Conservation (phyloP, 1,140 invertebrate species). For the Saccostrea cuccullata region DNA sequence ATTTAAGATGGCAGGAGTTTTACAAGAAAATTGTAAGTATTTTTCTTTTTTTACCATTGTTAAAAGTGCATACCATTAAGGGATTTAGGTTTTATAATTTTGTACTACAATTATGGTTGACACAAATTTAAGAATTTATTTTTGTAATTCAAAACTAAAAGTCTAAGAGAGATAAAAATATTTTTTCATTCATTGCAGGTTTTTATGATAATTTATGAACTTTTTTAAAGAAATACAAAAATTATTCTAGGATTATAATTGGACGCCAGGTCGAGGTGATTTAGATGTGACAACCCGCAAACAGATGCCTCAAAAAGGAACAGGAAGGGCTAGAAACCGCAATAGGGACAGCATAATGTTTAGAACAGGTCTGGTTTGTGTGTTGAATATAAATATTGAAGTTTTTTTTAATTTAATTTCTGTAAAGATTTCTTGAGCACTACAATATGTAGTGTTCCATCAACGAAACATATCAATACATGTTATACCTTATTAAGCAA, state of each 20-base stretch:
- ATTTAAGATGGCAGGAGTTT: constrained; percentile 92
- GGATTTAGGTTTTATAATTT: too few relatives aligned
- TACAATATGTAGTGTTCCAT: too few relatives aligned
- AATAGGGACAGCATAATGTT: constrained; percentile 93
- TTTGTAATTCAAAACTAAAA: too few relatives aligned
- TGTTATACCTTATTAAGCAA: too few relatives aligned
- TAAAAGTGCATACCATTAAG: too few relatives aligned
- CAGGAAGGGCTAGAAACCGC: constrained; percentile 92
- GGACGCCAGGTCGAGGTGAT: constrained; percentile 89
- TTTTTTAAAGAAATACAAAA: too few relatives aligned
- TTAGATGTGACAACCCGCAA: constrained; percentile 91
- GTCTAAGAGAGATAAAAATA: too few relatives aligned
- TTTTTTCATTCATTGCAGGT: too few relatives aligned
- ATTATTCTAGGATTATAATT: constrained; percentile 76
- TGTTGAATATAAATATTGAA: background rate
- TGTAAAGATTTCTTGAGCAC: background rate
- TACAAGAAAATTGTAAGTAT: constrained; percentile 88
- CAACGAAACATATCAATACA: too few relatives aligned
- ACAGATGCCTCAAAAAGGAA: constrained; percentile 97
- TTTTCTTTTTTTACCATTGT: background rate
- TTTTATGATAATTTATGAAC: too few relatives aligned
- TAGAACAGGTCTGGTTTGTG: constrained; percentile 79
- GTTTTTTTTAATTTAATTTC: background rate
- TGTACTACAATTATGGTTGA: too few relatives aligned
- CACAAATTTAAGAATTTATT: too few relatives aligned